Evolutionary conservation across 2,113 vertebrate genomes (phyloP), one percentile per base, ranked within the genome.

Genomic region (Caloenas nicobarica): DNA sequence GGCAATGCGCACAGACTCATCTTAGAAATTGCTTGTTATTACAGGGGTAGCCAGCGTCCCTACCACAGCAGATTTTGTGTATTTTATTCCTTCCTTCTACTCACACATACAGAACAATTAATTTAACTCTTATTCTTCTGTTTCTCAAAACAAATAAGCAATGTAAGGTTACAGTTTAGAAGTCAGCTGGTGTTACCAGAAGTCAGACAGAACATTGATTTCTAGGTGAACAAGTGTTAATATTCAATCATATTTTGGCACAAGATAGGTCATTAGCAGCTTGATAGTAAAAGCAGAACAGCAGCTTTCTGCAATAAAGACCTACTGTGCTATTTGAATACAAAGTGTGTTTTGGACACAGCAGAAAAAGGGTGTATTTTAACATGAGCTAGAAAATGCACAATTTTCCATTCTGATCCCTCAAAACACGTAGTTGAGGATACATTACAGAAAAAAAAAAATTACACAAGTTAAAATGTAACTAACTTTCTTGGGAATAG

Each of bases 61-160:
- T 18, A 13, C 36, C 38, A 28, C 0, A 21, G n/a, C 57, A 85
- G 17, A 56, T 79, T 84, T 62, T 44, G 13, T 76, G 33, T 44
- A 74, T 48, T 78, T 61, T 69, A 57, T n/a, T 72, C 44, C 44
- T 38, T 10, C 51, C 28, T 50, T 23, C 28, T 33, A 46, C 7
- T 5, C 0, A 0, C 24, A 16, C 4, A 24, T 10, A 46, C 8
- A 26, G 34, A 42, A 28, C 42, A 16, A 26, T 3, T 3, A 11
- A 48, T 18, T 3, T 38, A 56, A 26, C 38, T 81, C 36, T 54
- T 48, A 66, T 28, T 89, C 14, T 80, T 86, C 66, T 69, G 9
- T 65, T 76, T 70, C 58, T 68, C 33, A 36, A 76, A 86, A 83
- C 13, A 56, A 69, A 28, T 28, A n/a, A 72, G n/a, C 7, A 66